Base-by-base conservation (phyloP, 2,888 invertebrate species). In the Callyntrura guangdongensis region DNA sequence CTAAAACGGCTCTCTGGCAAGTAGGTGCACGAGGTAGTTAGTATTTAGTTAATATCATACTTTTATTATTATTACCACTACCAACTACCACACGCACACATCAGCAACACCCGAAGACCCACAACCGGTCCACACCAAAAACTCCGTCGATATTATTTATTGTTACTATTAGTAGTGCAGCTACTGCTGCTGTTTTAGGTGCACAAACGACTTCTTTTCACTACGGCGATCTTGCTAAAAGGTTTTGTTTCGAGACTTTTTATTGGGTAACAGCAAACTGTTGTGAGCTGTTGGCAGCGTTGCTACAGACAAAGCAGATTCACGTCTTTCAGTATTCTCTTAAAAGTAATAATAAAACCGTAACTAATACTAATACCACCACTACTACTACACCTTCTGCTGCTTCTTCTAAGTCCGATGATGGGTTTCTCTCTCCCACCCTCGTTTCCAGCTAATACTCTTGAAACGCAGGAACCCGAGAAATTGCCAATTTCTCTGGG, bases 401-500 rank as follows among this genome's bases (percentile, higher is more conserved):
- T 20, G 47, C 12, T 17, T 47, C 49, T 72, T 1, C 9, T 20
- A 20, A 1, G n/a, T 8, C 64, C 22, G 22, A 9, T 64, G 25
- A 22, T 64, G 64, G 9, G 22, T 9, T 64, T 64, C 25, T 64
- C 17, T 59, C 17, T 20, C 64, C 22, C 53, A 2, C 53, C 2
- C 36, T 17, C 59, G n/a, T 6, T 59, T 17, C 59, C n/a, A 8
- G 25, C 25, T 25, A 25, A 36, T 36, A 36, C 36, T 36, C 6
- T 36, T 36, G 8, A 45, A 36, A 69, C 6, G 36, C 47, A 20
- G 72, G 47, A 74, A 14, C 6, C 25, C 1, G 53, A 56, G 49
- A 77, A 77, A 77, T 53, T 77, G 77, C 53, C 77, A 25, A 77
- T 77, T 77, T 77, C 77, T 77, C 12, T 12, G 0, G 22, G 22